phyloP scores from a whole-genome alignment of 2,888 invertebrate species.

The Aelia acuminata region DNA sequence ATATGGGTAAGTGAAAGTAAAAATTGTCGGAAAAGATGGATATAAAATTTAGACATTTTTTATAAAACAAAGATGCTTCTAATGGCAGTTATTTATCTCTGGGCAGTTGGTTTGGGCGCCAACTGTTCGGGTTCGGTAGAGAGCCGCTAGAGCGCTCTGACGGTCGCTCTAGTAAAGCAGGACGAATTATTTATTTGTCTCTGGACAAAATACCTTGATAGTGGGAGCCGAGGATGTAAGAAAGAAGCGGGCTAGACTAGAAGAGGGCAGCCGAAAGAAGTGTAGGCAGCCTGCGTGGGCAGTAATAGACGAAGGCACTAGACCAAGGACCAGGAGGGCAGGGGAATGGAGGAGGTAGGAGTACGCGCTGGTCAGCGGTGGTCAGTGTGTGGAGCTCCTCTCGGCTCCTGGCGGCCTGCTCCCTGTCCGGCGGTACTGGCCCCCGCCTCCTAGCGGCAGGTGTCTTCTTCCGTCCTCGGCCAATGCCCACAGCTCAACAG shows the following conservation, averaged over 20 bases:
- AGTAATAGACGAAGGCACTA: slow-evolving; percentile 43
- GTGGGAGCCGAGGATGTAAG: no score
- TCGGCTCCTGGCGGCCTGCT: neutral
- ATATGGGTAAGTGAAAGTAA: no score
- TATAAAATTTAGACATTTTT: no score
- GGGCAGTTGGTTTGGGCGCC: neutral
- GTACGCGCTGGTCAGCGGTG: neutral
- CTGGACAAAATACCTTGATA: neutral
- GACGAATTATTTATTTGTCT: neutral
- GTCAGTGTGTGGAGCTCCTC: neutral
- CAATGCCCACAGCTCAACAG: no score
- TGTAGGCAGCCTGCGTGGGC: slow-evolving; percentile 14
- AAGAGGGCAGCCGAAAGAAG: slow-evolving; percentile 19
- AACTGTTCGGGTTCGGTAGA: neutral
- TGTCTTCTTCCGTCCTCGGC: no score
- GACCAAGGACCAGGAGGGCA: neutral
- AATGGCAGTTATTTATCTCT: no score
- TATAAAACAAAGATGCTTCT: no score
- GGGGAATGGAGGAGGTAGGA: neutral
- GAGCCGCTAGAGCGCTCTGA: neutral
- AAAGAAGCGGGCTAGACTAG: slow-evolving; percentile 13
- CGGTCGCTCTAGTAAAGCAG: neutral
- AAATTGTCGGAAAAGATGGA: no score
- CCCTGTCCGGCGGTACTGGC: neutral
- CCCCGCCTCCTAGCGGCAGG: slow-evolving; percentile 1